Evolutionary conservation across 2,888 invertebrate genomes (phyloP).

Genomic region (Laspeyria flexula): DNA sequence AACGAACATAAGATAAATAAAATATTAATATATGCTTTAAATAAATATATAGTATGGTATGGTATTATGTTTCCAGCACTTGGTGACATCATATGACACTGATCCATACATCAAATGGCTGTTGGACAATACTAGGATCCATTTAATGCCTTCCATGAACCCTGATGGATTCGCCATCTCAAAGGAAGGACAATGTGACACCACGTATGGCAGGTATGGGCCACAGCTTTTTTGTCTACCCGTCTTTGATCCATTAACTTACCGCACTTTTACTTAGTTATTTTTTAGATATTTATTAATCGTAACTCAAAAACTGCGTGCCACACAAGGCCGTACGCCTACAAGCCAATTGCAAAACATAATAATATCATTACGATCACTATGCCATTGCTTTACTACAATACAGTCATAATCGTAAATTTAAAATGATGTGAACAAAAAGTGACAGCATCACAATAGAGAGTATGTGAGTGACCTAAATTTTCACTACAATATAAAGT

Average conservation of each 20-base stretch:
- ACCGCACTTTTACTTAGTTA: no score
- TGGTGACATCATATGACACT: slow-evolving; percentile 92
- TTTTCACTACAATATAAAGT: slow-evolving; percentile 23
- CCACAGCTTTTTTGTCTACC: no score
- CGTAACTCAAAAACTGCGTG: no score
- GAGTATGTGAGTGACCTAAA: slow-evolving; percentile 26
- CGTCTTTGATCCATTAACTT: no score
- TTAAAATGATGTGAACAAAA: slow-evolving; percentile 8
- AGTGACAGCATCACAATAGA: slow-evolving; percentile 9
- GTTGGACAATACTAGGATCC: slow-evolving; percentile 97
- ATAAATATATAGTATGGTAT: no score
- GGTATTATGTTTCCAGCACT: slow-evolving; percentile 91
- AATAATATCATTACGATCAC: not conserved
- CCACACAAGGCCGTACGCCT: no score
- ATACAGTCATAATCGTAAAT: not conserved
- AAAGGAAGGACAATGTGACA: slow-evolving; percentile 94
- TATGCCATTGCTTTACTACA: slow-evolving; percentile 4
- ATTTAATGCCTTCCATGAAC: slow-evolving; percentile 99
- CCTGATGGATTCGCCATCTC: slow-evolving; percentile 99
- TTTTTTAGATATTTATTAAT: no score
- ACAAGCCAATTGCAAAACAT: no score
- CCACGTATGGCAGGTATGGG: slow-evolving; percentile 92
- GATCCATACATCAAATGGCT: slow-evolving; percentile 96
- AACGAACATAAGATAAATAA: no score
- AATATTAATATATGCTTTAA: no score